phyloP scores from a whole-genome alignment of 1,140 invertebrate genomes.

The Lethrus apterus region DNA sequence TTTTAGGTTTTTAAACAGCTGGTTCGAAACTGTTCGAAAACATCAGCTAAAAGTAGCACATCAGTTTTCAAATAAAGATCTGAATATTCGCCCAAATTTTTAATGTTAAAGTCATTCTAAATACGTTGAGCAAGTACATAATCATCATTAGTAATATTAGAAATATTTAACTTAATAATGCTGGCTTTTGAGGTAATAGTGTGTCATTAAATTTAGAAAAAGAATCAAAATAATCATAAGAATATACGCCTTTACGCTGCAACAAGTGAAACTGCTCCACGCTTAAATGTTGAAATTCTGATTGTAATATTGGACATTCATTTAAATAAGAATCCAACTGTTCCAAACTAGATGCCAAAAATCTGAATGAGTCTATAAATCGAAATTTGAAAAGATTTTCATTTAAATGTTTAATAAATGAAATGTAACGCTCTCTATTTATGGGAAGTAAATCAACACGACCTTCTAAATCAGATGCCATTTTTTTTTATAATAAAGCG shows the following conservation, averaged over 20 bases:
- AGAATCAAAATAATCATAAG: constrained; percentile 32
- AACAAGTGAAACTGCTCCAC: constrained; percentile 21
- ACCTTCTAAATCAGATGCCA: constrained; percentile 21
- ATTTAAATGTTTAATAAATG: constrained; percentile 21
- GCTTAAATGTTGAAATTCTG: too few species aligned
- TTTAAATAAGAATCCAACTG: constrained; percentile 20
- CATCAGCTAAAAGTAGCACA: too few species aligned
- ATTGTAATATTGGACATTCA: constrained; percentile 13
- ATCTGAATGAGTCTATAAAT: constrained; percentile 26
- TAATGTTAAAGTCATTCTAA: too few species aligned
- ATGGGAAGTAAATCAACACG: constrained; percentile 20
- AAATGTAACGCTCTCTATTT: constrained; percentile 26
- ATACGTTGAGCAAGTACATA: too few species aligned
- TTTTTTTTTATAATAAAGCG: constrained; percentile 34
- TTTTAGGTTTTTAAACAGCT: too few species aligned
- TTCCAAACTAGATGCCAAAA: constrained; percentile 23
- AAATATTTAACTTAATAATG: too few species aligned
- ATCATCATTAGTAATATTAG: too few species aligned
- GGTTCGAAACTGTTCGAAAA: too few species aligned
- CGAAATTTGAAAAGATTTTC: constrained; percentile 16
- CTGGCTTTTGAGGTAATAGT: too few species aligned
- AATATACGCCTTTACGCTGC: constrained; percentile 24
- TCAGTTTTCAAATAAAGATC: too few species aligned
- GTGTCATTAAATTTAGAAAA: constrained; percentile 28
- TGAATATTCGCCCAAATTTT: too few species aligned